Conservation (phyloP, 2,797 vertebrate species). For the Propithecus perrieri region DNA sequence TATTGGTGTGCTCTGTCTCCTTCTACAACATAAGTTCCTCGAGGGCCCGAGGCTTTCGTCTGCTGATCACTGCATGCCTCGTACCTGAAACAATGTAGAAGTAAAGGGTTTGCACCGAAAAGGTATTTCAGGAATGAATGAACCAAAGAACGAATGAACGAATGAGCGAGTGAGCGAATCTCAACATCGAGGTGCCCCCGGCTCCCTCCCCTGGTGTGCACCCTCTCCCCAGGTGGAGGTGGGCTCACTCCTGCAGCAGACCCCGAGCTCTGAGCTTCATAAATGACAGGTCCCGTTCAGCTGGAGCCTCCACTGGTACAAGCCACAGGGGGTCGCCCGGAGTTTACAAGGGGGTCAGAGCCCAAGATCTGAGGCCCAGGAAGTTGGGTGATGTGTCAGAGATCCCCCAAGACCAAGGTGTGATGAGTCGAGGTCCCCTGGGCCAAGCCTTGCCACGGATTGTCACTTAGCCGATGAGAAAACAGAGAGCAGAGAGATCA, state of each 20-base stretch:
- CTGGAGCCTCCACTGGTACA: no score
- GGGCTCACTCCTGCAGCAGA: not conserved
- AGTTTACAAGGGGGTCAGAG: not conserved
- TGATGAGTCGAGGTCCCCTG: not conserved
- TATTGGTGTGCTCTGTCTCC: not conserved
- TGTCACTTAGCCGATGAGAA: not conserved
- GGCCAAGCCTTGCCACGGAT: not conserved
- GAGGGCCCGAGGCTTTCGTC: rapidly evolving
- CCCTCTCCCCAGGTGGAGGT: not conserved
- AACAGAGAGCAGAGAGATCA: not conserved
- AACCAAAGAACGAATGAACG: not conserved
- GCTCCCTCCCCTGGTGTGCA: not conserved
- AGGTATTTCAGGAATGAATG: not conserved
- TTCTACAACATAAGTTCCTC: not conserved
- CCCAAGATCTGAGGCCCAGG: not conserved
- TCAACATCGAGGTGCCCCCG: not conserved
- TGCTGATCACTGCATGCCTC: rapidly evolving
- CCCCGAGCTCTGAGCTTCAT: not conserved
- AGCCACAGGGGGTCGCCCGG: not conserved
- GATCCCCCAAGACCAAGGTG: not conserved
- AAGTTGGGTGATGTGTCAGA: no score
- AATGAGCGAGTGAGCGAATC: not conserved
- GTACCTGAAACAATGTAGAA: not conserved
- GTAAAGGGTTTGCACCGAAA: not conserved
- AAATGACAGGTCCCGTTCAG: no score